A percentile compares a stretch with the other conserved stretches of the same genome.
Evolutionary conservation across 2,113 vertebrate genomes (phyloP).

Genomic region (Spea multiplicata): DNA sequence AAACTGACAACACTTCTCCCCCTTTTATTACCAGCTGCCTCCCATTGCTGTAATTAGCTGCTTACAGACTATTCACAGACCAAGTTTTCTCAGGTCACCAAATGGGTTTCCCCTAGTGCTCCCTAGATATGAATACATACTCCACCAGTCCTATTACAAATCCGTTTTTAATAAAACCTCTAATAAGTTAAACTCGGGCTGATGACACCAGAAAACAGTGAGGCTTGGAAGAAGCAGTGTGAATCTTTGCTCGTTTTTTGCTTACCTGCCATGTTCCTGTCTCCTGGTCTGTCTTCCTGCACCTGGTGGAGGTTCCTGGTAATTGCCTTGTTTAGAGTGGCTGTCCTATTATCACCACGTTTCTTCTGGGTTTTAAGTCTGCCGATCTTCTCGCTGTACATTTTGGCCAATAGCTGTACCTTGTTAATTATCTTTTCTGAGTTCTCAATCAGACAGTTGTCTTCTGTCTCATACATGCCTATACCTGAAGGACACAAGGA

Average conservation of each 20-base stretch:
- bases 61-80: too few relatives aligned
- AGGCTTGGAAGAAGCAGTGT: neutral
- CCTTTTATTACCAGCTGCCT: too few relatives aligned
- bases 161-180: too few relatives aligned
- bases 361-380: conserved; percentile 55
- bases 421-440: conserved; percentile 78
- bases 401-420: conserved; percentile 80
- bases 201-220: too few relatives aligned
- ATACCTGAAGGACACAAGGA: conserved; percentile 57
- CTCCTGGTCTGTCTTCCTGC: conserved; percentile 13
- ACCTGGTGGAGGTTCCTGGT: neutral
- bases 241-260: neutral
- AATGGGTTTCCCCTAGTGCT: too few relatives aligned
- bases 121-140: too few relatives aligned
- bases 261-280: conserved; percentile 24
- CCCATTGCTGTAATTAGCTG: too few relatives aligned
- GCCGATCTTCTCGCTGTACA: conserved; percentile 78
- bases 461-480: conserved; percentile 60
- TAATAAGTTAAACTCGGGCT: too few relatives aligned
- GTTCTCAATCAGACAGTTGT: conserved; percentile 64
- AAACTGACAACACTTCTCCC: too few relatives aligned
- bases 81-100: too few relatives aligned
- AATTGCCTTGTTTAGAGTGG: neutral
- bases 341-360: neutral
- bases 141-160: too few relatives aligned